phyloP scores from a whole-genome alignment of 2,888 invertebrate species.

The Dicranocentrus wangi region DNA sequence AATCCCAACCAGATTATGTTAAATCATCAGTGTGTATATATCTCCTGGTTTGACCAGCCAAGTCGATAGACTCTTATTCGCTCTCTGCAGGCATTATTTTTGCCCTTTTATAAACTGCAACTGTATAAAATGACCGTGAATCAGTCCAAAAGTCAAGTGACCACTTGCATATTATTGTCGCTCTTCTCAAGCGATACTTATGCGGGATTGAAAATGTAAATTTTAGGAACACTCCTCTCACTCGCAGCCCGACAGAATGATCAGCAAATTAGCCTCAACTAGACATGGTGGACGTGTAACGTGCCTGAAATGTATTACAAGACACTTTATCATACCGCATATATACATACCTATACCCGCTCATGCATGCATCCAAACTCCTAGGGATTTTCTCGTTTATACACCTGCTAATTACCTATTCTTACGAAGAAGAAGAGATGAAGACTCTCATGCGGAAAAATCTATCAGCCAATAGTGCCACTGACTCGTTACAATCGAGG shows the following conservation, averaged over 20 bases:
- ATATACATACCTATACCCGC: not conserved
- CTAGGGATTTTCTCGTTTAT: constrained; percentile 18
- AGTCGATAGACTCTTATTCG: no score
- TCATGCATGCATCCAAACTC: no score
- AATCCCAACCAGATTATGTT: not conserved
- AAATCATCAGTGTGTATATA: no score
- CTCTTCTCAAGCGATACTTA: no score
- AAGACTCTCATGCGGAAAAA: constrained; percentile 53
- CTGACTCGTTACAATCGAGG: constrained; percentile 57
- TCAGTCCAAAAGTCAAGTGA: not conserved
- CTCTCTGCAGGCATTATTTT: not conserved
- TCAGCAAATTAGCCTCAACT: constrained; percentile 12
- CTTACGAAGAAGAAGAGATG: constrained; percentile 24
- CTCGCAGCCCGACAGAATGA: not conserved
- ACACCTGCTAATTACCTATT: constrained; percentile 57
- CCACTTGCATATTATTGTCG: no score
- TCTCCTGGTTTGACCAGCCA: no score
- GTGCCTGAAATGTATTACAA: constrained; percentile 11
- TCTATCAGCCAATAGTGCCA: constrained; percentile 62
- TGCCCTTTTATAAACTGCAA: not conserved
- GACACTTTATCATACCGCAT: constrained; percentile 9
- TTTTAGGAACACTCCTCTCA: not conserved
- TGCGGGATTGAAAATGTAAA: not conserved
- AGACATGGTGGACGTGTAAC: not conserved
- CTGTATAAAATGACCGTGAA: not conserved